These are phyloP conservation scores for Zhengitettix transpicula DNA, from an alignment of 2,888 invertebrate genomes.

Conservation along the genomic window DNA sequence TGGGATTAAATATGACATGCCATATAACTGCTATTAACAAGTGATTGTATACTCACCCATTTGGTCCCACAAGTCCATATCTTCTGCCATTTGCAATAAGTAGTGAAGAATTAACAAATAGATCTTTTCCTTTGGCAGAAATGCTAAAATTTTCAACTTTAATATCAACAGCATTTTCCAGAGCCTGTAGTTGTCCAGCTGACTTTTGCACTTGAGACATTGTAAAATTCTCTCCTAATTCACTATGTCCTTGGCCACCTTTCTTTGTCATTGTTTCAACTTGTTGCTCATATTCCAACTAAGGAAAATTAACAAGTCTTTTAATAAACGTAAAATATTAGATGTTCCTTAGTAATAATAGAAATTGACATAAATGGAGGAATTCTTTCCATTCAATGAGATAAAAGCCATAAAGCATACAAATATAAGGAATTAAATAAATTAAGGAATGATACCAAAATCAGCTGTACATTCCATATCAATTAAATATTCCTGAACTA, in stretches of 20 bases:
- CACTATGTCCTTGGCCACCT: slow-evolving; percentile 78
- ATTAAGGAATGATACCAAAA: too few relatives aligned
- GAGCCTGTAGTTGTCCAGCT: slow-evolving; percentile 47
- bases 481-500: too few relatives aligned
- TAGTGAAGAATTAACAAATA: slow-evolving; percentile 90
- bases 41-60: slow-evolving; percentile 43
- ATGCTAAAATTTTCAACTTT: slow-evolving; percentile 98
- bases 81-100: slow-evolving; percentile 83
- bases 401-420: too few relatives aligned
- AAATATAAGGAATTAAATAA: too few relatives aligned
- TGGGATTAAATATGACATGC: too few relatives aligned
- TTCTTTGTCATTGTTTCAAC: slow-evolving; percentile 71
- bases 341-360: background rate
- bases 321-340: background rate
- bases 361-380: background rate
- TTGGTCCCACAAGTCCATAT: slow-evolving; percentile 96
- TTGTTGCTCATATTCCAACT: slow-evolving; percentile 75
- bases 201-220: slow-evolving; percentile 69
- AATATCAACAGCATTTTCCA: slow-evolving; percentile 91
- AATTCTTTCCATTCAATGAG: background rate
- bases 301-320: slow-evolving; percentile 18
- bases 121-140: slow-evolving; percentile 89
- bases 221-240: slow-evolving; percentile 85
- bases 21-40: too few relatives aligned
- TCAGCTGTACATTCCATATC: too few relatives aligned